Evolutionary conservation across 1,140 invertebrate species (phyloP), one percentile per base, ranked within the genome.

Genomic region (Dendrolimus kikuchii): DNA sequence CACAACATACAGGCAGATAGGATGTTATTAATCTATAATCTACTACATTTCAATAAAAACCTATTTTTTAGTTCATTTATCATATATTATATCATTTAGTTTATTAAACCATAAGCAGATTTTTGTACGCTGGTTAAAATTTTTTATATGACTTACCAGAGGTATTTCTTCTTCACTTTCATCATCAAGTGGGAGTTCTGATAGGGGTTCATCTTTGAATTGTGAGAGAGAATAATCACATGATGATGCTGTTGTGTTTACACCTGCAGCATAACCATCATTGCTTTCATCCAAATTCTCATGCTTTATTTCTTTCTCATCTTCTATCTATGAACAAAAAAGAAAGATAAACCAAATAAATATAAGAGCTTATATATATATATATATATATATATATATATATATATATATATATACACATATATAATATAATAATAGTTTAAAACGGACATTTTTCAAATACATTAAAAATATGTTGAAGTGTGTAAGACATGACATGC

Each of bases 131-230:
- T 23, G 1, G 23, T 23, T 23, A 23, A 23, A 42, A 36, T 51
- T 2, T 40, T 42, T 6, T 42, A 7, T 23, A 37, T 4, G 38
- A 44, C 23, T 66, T 71, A 86, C 83, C 68, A 77, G 53, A 57
- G 95, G 95, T 46, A 92, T 77, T 86, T 96, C 94, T 81, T 96
- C 94, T 62, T 95, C 93, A 64, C 90, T 91, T 7, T 91, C 88
- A 51, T 89, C 88, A 69, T 74, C 88, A 69, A 57, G 77, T 59
- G 60, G 89, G 69, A 72, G 55, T 64, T 86, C 77, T 42, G 76
- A 62, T 7, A 83, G 53, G 40, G 85, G 81, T 51, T 88, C 87
- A 62, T 86, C 85, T 56, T 88, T 87, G 51, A 92, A 92, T 68
- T 91, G 90, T 40, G 91, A 91, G 63, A 92, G 57, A 53, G 89